Evolutionary conservation across 53 echinoderm and acorn worm species (phyloP).

Genomic region (Astropecten irregularis): DNA sequence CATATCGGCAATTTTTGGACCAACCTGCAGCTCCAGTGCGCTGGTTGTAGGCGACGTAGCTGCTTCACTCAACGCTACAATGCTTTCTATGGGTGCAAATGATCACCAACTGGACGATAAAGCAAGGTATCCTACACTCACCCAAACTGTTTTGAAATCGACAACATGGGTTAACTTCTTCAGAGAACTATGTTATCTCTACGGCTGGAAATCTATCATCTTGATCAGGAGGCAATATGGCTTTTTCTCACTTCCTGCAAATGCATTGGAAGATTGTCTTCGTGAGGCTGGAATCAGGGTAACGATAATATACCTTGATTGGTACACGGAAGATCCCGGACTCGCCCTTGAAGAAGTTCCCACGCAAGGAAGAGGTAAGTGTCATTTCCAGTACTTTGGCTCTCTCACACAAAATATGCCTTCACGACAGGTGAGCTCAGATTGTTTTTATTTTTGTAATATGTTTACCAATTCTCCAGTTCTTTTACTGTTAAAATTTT

Average conservation of each 20-base stretch:
- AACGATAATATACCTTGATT: neutral
- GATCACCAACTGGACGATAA: constrained; percentile 52
- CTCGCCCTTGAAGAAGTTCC: constrained; percentile 8
- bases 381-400: too few species aligned
- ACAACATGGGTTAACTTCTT: neutral
- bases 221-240: neutral
- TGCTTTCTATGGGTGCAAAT: constrained; percentile 48
- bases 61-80: constrained; percentile 66
- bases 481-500: too few species aligned
- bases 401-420: too few species aligned
- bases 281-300: neutral
- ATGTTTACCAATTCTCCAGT: too few species aligned
- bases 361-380: constrained; percentile 36
- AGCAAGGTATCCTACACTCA: constrained; percentile 43
- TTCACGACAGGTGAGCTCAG: too few species aligned
- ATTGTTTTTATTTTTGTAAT: too few species aligned
- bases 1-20: constrained; percentile 26
- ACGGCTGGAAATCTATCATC: neutral
- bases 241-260: neutral
- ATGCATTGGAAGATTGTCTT: neutral
- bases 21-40: constrained; percentile 68
- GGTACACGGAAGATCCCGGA: neutral
- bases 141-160: constrained; percentile 1
- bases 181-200: neutral
- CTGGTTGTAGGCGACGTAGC: constrained; percentile 70